Evolutionary conservation across 2,888 invertebrate genomes (phyloP).

Genomic region (Chironomus tentans): DNA sequence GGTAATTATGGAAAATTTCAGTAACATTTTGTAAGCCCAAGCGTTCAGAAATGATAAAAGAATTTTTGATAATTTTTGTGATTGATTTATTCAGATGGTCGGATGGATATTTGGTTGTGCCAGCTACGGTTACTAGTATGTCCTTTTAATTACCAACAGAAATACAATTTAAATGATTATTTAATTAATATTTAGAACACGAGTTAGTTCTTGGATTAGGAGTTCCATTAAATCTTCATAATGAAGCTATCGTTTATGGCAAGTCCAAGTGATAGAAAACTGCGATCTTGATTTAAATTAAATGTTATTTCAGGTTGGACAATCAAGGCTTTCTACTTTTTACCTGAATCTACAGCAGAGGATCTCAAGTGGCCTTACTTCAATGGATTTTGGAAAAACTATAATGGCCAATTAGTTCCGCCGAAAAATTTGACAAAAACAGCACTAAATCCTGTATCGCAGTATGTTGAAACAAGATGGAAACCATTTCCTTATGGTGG

Average conservation of each 20-base stretch:
- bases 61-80: too few species aligned
- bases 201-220: slow-evolving; percentile 29
- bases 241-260: slow-evolving; percentile 27
- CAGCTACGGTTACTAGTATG: background rate
- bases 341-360: background rate
- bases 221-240: slow-evolving; percentile 29
- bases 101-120: background rate
- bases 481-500: background rate
- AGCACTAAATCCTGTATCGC: background rate
- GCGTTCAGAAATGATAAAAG: too few species aligned
- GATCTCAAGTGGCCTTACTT: background rate
- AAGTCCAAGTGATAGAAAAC: background rate
- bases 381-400: background rate
- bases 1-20: too few species aligned
- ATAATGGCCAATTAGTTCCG: background rate
- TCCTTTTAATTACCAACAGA: too few species aligned
- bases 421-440: background rate
- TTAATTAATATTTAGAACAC: background rate
- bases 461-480: background rate
- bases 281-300: background rate
- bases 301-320: slow-evolving; percentile 29
- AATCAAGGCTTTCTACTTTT: slow-evolving; percentile 28
- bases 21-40: too few species aligned
- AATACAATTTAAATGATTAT: too few species aligned
- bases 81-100: background rate